Evolutionary conservation across 2,888 invertebrate species (phyloP).

Genomic region (Eristalis arbustorum): DNA sequence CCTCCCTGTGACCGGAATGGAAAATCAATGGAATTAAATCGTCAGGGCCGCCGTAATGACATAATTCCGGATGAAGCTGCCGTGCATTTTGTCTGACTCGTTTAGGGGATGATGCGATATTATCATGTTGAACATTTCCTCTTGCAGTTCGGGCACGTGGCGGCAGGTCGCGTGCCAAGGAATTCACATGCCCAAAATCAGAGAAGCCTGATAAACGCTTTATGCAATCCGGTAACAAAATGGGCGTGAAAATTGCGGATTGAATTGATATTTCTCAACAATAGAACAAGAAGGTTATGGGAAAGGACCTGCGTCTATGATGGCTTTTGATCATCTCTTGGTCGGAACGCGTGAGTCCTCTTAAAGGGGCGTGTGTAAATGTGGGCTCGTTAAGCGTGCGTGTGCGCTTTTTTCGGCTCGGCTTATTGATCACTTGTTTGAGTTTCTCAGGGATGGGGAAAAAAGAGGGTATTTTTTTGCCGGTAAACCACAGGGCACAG

Average conservation of each 20-base stretch:
- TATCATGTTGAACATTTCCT: slow-evolving; percentile 52
- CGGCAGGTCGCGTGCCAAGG: slow-evolving; percentile 44
- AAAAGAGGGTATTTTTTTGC: background rate
- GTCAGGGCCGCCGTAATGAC: slow-evolving; percentile 38
- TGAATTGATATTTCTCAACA: slow-evolving; percentile 67
- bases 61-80: slow-evolving; percentile 45
- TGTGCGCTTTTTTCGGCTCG: background rate
- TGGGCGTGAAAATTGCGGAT: slow-evolving; percentile 79
- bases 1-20: slow-evolving; percentile 5
- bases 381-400: slow-evolving; percentile 64
- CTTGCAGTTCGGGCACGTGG: slow-evolving; percentile 50
- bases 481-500: background rate
- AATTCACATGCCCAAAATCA: background rate
- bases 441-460: slow-evolving; percentile 74
- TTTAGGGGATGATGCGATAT: slow-evolving; percentile 32
- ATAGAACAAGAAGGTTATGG: background rate
- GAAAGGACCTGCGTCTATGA: slow-evolving; percentile 16
- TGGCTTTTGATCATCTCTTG: slow-evolving; percentile 29
- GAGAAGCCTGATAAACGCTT: slow-evolving; percentile 74
- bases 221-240: slow-evolving; percentile 76
- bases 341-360: background rate
- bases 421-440: slow-evolving; percentile 73
- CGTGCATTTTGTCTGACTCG: slow-evolving; percentile 21
- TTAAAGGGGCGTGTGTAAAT: slow-evolving; percentile 72
- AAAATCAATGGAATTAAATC: slow-evolving; percentile 52